Percentiles rank a stretch among this genome's conserved stretches.
Evolutionary conservation across 2,113 vertebrate species (phyloP).

Genomic region (Paraplagusia blochii): DNA sequence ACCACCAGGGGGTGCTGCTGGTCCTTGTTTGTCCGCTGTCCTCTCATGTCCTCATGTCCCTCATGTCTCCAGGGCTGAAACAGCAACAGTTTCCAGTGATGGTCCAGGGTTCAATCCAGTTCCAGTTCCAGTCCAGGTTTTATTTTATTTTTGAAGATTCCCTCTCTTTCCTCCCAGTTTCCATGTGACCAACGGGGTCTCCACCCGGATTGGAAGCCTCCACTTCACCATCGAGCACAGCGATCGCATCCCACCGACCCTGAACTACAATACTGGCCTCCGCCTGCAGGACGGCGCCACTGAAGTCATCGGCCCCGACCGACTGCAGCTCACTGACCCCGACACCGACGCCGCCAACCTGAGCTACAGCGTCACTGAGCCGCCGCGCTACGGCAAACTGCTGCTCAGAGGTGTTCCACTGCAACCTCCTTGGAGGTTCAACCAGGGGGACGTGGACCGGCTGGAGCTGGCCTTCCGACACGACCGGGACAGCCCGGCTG

Average conservation of each 20-base stretch:
- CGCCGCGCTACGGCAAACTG: conserved; percentile 61
- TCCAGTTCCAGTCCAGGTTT: too few species aligned
- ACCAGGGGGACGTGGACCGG: conserved; percentile 69
- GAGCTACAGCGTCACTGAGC: conserved; percentile 58
- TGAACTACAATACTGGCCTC: conserved; percentile 64
- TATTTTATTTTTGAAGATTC: too few species aligned
- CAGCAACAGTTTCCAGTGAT: too few species aligned
- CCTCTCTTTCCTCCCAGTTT: conserved; percentile 62
- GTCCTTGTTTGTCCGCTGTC: too few species aligned
- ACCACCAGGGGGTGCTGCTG: too few species aligned
- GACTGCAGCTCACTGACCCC: conserved; percentile 69
- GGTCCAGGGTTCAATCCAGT: too few species aligned
- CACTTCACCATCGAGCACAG: conserved; percentile 58
- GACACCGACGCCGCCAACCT: conserved; percentile 64
- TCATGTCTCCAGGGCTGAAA: too few species aligned
- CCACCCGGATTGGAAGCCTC: conserved; percentile 54
- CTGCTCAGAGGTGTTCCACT: conserved; percentile 55
- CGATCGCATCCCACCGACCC: conserved; percentile 62
- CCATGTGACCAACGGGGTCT: conserved; percentile 69
- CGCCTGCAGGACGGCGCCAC: conserved; percentile 53
- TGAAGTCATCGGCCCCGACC: conserved; percentile 42
- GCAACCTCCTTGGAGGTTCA: conserved; percentile 36
- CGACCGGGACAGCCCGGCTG: conserved; percentile 23
- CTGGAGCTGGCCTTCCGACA: conserved; percentile 68
- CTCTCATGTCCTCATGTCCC: too few species aligned